Base-by-base conservation (phyloP, 2,888 invertebrate species). In the Xanthia togata region DNA sequence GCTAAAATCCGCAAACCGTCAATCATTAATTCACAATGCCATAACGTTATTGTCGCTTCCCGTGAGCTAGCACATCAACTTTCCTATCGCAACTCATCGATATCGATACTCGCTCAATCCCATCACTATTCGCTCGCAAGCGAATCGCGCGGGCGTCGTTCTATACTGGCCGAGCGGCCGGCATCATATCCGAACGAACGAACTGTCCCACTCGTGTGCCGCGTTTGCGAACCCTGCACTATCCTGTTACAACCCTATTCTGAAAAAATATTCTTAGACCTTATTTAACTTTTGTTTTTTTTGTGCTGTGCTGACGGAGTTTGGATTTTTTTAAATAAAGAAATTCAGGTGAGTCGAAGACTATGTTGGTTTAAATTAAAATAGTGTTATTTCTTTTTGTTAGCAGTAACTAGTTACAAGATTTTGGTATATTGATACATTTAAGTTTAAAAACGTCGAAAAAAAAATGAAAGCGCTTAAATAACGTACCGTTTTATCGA, bases 111-210 rank as follows among this genome's bases (percentile, higher is more conserved):
- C 57, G 47, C 4, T 4, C 9, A 31, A 50, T 77, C 84, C n/a
- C 94, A 89, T 92, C 93, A 90, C 93, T 95, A 92, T 77, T 90
- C 87, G 85, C 86, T 87, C 76, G 82, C 76, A 82, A 80, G 86
- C 86, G 90, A 89, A 91, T 89, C 92, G 93, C 90, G 91, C 89
- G 87, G 87, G 90, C 90, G 89, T 87, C 84, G 75, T 83, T 90
- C 90, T 88, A 83, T 93, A 94, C 94, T 93, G 96, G 92, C 94
- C 96, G 94, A 93, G 94, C 95, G 95, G 93, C 94, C 94, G 94
- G 94, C 96, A 94, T 94, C 94, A 92, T 92, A 91, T 92, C 92
- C 96, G 96, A 96, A 96, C 96, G 96, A 96, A 96, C 96, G 96
- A 96, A 92, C 93, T 90, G 91, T 87, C 89, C 88, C 90, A 88